Evolutionary conservation across 2,797 vertebrate species (phyloP), one percentile per base, ranked within the genome.

Genomic region (Carapus acus): DNA sequence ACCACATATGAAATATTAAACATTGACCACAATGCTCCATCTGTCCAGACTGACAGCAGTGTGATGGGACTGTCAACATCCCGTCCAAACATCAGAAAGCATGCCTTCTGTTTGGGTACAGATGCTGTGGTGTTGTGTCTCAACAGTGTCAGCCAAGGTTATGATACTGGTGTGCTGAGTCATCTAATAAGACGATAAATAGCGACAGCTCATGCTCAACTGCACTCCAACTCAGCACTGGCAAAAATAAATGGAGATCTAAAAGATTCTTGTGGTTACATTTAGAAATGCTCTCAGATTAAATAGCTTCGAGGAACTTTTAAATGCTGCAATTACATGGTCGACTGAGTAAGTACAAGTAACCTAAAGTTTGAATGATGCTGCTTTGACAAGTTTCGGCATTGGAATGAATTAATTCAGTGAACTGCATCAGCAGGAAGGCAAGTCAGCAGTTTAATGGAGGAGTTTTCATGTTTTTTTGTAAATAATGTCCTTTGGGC

Each of bases 291-390:
- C 24, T 27, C 24, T 27, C 5, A 9, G 24, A 9, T 27, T 27
- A 9, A 5, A 27, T 27, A 4, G 24, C 24, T 27, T 13, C 14
- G 22, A 43, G 31, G 31, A 54, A 41, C 24, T 4, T 27, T 33
- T 31, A 44, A 52, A 15, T 33, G 18, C 46, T 72, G 9, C 65
- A 68, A 81, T 82, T 76, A 70, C 56, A 79, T 40, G 70, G 52
- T 68, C 75, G 71, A 49, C 49, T 75, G 53, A 63, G 31, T 18
- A 11, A 31, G 59, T 50, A 34, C 8, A 49, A 54, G 46, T 57
- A 54, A n/a, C n/a, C n/a, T n/a, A 73, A 51, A 47, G 39, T 39
- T 13, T 62, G 24, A 65, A 18, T 48, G 13, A 21, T 20, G 39
- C 58, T 56, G 17, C 39, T 61, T 39, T 52, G 66, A 15, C 40